Evolutionary conservation across 2,888 invertebrate genomes (phyloP), one percentile per base, ranked within the genome.

Genomic region (Phengaris alcon): DNA sequence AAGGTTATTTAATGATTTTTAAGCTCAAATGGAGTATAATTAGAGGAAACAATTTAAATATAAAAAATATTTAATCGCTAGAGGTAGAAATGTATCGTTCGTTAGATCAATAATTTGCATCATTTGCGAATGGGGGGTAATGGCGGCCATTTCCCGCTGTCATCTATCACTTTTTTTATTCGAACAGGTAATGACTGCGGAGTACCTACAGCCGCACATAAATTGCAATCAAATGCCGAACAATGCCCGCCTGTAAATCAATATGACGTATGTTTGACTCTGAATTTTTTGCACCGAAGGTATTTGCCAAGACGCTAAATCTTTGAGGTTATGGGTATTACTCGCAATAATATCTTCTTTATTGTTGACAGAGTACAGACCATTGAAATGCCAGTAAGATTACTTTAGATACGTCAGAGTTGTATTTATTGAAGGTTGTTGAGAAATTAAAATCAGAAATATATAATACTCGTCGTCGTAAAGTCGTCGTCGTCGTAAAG

Each of bases 81-180:
- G 3, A 35, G 1, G 35, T 35, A 35, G 35, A 35, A 35, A 35
- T 35, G 46, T 6, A 48, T 8, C 48, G 1, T 48, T 48, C 3
- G 35, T 35, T 5, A 54, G 22, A 59, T 59, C 59, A 59, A 35
- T 35, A 35, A 35, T 59, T 22, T 22, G 59, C 59, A 59, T 6
- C 57, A 57, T n/a, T 8, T 35, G 35, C n/a, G 13, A 54, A 55
- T 22, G 22, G 54, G 35, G 52, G 72, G 68, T 68, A 73, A 74
- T 69, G 55, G 73, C 68, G 77, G 77, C 76, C 75, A 72, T 74
- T 75, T 76, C 85, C 87, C 88, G 85, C 86, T 85, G 85, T 85
- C 88, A 88, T 84, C 85, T 88, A 89, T 84, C 84, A 84, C 81
- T 64, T 64, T 35, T 82, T 80, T 54, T 55, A 76, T 76, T 77